Evolutionary conservation across 2,888 invertebrate genomes (phyloP).

Genomic region (Sphaeridia pumilis): DNA sequence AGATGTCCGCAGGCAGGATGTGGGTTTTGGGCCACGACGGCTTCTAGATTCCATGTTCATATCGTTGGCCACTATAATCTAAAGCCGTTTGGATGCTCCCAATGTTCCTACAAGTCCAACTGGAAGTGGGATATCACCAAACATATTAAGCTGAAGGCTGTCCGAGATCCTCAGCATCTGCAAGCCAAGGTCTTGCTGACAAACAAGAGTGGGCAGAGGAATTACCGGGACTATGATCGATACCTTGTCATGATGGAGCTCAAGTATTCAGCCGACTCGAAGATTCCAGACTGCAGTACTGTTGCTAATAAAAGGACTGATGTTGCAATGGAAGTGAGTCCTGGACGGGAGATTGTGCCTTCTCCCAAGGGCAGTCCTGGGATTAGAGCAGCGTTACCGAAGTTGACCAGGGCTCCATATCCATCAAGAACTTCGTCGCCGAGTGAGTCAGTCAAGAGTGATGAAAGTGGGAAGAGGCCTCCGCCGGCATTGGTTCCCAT

Average conservation of each 20-base stretch:
- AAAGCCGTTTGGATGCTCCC: conserved; percentile 73
- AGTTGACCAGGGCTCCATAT: conserved; percentile 27
- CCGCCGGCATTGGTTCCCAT: conserved; percentile 13
- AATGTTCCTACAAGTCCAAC: conserved; percentile 85
- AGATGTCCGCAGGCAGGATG: conserved; percentile 70
- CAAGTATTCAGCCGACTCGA: conserved; percentile 31
- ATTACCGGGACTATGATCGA: conserved; percentile 86
- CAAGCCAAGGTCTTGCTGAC: conserved; percentile 66
- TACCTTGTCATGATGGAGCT: conserved; percentile 63
- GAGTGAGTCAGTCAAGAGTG: conserved; percentile 15
- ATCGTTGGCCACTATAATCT: conserved; percentile 85
- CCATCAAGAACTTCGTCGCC: conserved; percentile 9
- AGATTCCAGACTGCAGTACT: conserved; percentile 32
- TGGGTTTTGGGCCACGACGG: conserved; percentile 83
- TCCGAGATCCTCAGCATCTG: conserved; percentile 70
- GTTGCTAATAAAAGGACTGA: conserved; percentile 27
- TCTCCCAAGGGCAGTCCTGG: conserved; percentile 22
- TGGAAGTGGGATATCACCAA: conserved; percentile 97
- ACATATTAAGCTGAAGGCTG: conserved; percentile 81
- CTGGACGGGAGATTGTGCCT: conserved; percentile 4
- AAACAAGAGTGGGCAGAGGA: conserved; percentile 68
- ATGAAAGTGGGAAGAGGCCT: conserved; percentile 7
- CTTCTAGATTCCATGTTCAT: conserved; percentile 84
- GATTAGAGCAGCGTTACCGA: conserved; percentile 15
- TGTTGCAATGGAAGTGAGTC: conserved; percentile 18